These are phyloP conservation scores for Clupea harengus DNA, from an alignment of 2,113 vertebrate genomes.

Conservation along the genomic window DNA sequence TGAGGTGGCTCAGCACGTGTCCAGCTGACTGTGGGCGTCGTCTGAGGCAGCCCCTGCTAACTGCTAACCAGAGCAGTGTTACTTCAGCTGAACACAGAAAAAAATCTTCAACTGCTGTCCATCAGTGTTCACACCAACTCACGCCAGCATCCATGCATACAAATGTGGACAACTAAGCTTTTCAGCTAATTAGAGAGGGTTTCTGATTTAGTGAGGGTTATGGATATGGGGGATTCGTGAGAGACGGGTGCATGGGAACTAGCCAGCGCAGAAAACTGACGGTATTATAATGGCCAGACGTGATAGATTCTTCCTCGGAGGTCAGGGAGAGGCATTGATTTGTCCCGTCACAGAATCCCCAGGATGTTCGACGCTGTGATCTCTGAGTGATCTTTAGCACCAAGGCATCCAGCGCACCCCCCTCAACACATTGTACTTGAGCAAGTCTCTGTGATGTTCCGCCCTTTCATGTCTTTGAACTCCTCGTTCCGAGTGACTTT, in stretches of 20 bases:
- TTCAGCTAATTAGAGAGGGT: neutral
- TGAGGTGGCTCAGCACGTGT: conserved; percentile 53
- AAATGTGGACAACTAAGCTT: neutral
- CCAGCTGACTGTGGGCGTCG: neutral
- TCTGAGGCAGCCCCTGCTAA: neutral
- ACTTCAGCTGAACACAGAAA: neutral
- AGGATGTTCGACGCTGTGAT: neutral
- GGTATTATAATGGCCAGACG: neutral
- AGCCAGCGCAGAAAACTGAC: neutral
- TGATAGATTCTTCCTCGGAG: neutral
- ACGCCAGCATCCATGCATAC: neutral
- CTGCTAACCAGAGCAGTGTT: neutral
- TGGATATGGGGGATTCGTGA: neutral
- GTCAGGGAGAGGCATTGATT: neutral
- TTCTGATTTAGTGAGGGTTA: neutral
- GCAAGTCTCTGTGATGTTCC: neutral
- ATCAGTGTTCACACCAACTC: neutral
- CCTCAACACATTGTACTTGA: neutral
- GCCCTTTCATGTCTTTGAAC: neutral
- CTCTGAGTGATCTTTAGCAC: conserved; percentile 12
- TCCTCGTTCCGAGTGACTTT: neutral
- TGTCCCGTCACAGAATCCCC: neutral
- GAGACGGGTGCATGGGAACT: neutral
- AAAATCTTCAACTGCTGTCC: neutral
- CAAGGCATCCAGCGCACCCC: conserved; percentile 8